Evolutionary conservation across 1,140 invertebrate genomes (phyloP), one percentile per base, ranked within the genome.

Genomic region (Eurosta solidaginis): DNA sequence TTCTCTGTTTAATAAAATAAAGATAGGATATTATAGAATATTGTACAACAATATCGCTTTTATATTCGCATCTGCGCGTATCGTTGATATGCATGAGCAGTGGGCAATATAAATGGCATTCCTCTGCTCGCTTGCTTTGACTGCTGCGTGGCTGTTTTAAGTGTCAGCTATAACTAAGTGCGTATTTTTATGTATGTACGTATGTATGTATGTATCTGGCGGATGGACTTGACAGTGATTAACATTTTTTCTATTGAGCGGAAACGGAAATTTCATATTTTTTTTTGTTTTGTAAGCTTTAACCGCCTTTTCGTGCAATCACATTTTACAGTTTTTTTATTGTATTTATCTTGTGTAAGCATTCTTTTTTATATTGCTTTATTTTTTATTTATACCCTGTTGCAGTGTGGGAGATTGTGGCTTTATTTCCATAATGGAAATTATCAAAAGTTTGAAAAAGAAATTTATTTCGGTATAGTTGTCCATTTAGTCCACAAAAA

Each of bases 171-270:
- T 54, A 20, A 20, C 3, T 52, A 4, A 25, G 49, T 5, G 49
- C 7, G 4, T 1, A 22, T 7, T 33, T 74, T 6, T 12, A 29
- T 10, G 40, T 74, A 42, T 47, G 22, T 45, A 36, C 45, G 12
- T 27, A 14, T 14, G 12, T 6, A 2, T 20, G 10, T 25, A 1
- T 25, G 7, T 59, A 25, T 29, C 40, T 29, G 73, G 40, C 73
- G 73, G 40, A 45, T 74, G 73, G 44, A 74, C 44, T 74, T 74
- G 73, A 74, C 73, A 74, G 44, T 74, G 73, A 74, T 74, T 74
- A 74, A 74, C 73, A 74, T 74, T 74, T 74, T 74, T 74, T 74
- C 73, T 45, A 74, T 74, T 74, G 73, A 74, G 42, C 73, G 73
- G 44, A 74, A 74, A 20, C 73, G 73, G 73, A 74, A 74, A 74